Percentiles rank a stretch among this genome's conserved stretches.
Evolutionary conservation across 2,113 vertebrate species (phyloP).

Genomic region (Petaurus breviceps): DNA sequence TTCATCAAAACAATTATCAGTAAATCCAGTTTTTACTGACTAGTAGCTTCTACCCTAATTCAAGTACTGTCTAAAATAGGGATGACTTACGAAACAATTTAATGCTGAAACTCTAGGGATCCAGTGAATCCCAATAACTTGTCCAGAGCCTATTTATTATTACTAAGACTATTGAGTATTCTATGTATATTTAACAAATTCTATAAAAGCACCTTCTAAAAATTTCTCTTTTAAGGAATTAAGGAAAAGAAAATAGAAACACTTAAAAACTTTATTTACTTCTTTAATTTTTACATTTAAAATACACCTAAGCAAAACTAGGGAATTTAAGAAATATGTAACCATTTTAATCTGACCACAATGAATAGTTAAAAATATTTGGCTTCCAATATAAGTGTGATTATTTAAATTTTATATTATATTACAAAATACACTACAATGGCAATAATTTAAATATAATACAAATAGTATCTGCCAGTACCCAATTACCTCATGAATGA

Average conservation of each 20-base stretch:
- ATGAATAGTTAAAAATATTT: background rate
- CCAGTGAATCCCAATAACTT: background rate
- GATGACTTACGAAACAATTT: background rate
- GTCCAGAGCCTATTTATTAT: conserved; percentile 6
- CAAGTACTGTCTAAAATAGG: background rate
- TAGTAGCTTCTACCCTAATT: conserved; percentile 8
- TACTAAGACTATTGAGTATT: conserved; percentile 18
- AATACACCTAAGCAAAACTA: background rate
- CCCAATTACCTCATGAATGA: background rate
- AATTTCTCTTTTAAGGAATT: conserved; percentile 14
- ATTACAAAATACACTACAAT: background rate
- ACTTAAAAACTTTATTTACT: background rate
- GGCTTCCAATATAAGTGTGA: background rate
- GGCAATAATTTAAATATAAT: background rate
- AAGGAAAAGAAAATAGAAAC: background rate
- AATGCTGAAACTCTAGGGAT: background rate
- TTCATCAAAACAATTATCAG: background rate
- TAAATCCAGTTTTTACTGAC: background rate
- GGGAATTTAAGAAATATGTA: background rate
- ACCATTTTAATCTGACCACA: background rate
- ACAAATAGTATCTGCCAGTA: background rate
- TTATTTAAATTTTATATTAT: background rate
- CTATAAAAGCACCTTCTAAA: conserved; percentile 9
- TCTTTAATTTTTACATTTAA: background rate
- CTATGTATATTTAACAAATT: conserved; percentile 18